Conservation (phyloP, 2,113 vertebrate species). For the Lepidothrix coronata region DNA sequence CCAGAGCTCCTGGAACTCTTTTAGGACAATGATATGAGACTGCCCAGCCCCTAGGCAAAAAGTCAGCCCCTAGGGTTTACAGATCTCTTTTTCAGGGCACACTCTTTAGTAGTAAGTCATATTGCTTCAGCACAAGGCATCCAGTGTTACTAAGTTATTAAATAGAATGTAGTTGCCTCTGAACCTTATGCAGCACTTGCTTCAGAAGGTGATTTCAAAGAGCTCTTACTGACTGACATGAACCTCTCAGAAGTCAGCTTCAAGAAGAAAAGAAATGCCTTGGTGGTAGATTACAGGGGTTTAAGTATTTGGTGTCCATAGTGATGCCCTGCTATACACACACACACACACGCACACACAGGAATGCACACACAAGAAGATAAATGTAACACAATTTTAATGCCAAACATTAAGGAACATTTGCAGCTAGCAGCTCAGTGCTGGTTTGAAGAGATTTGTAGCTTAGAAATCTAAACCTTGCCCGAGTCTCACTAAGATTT, state of each 20-base stretch:
- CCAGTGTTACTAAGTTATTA: background rate
- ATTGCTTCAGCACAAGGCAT: background rate
- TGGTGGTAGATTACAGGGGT: background rate
- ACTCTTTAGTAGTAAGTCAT: background rate
- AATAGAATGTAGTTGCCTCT: background rate
- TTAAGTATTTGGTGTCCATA: background rate
- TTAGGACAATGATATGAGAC: background rate
- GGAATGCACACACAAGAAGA: background rate
- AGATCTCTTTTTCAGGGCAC: background rate
- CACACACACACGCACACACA: background rate
- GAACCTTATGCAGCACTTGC: background rate
- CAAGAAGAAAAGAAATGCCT: background rate
- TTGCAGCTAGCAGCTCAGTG: background rate
- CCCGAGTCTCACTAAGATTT: background rate
- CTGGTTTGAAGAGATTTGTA: background rate
- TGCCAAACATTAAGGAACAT: background rate
- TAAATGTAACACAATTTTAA: background rate
- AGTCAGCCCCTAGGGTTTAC: background rate
- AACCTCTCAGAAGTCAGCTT: background rate
- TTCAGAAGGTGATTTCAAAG: background rate
- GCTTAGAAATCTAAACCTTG: background rate
- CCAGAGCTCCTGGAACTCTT: background rate
- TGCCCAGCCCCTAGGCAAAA: background rate
- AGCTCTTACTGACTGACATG: background rate
- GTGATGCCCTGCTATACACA: background rate